A percentile compares a stretch with the other conserved stretches of the same genome.
These are phyloP conservation scores for Riptortus pedestris DNA, from an alignment of 1,140 invertebrate species.

Conservation along the genomic window DNA sequence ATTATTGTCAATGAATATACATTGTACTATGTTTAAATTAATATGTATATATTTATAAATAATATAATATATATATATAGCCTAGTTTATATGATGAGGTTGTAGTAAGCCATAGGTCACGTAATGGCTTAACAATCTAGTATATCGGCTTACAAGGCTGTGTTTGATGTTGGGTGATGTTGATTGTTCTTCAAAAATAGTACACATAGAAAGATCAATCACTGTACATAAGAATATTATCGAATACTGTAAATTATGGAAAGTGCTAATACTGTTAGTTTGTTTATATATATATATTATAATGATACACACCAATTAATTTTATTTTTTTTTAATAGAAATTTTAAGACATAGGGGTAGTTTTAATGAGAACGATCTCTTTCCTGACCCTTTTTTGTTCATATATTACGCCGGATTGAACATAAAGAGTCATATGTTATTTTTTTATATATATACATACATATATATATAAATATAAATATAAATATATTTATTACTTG, in stretches of 20 bases:
- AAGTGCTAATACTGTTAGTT: slow-evolving; percentile 16
- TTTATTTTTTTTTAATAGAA: slow-evolving; percentile 16
- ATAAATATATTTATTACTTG: slow-evolving; percentile 19
- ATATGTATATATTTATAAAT: slow-evolving; percentile 16
- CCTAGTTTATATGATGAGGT: slow-evolving; percentile 10
- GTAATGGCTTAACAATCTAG: slow-evolving; percentile 18
- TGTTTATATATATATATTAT: slow-evolving; percentile 3
- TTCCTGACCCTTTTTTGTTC: slow-evolving; percentile 11
- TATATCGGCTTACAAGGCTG: slow-evolving; percentile 22
- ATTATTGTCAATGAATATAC: slow-evolving; percentile 10
- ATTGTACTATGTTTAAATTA: slow-evolving; percentile 17
- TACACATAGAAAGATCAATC: neutral
- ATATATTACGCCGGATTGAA: slow-evolving; percentile 11
- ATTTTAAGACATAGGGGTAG: slow-evolving; percentile 13
- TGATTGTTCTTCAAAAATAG: slow-evolving; percentile 6
- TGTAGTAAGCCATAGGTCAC: slow-evolving; percentile 15
- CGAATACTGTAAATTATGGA: neutral
- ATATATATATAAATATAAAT: neutral
- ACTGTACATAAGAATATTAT: slow-evolving; percentile 16
- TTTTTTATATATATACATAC: slow-evolving; percentile 22
- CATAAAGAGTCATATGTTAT: slow-evolving; percentile 18
- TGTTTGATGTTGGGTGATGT: slow-evolving; percentile 20
- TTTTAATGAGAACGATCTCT: slow-evolving; percentile 14
- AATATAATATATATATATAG: slow-evolving; percentile 10
- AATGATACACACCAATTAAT: slow-evolving; percentile 11